phyloP scores from a whole-genome alignment of 2,797 vertebrate genomes.

The Enteromius trimaculatus region DNA sequence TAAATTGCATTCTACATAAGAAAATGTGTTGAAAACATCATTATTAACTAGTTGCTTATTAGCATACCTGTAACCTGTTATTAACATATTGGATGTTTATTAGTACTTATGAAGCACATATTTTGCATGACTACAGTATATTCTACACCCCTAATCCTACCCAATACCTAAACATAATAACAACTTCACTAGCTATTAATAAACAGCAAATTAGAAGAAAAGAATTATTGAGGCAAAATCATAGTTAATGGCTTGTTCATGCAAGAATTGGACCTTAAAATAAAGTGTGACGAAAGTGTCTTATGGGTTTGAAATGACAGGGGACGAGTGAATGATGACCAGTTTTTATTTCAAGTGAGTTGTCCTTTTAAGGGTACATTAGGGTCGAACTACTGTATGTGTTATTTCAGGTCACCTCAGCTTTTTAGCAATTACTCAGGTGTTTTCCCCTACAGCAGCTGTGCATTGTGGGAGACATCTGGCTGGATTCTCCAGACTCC shows the following conservation, averaged over 20 bases:
- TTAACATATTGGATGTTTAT: too few relatives aligned
- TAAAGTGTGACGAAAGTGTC: neutral
- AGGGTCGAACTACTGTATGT: neutral
- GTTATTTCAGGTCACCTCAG: constrained; percentile 1
- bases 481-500: constrained; percentile 17
- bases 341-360: neutral
- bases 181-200: too few relatives aligned
- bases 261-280: neutral
- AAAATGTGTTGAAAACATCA: neutral
- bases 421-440: constrained; percentile 33
- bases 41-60: too few relatives aligned
- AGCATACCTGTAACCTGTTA: too few relatives aligned
- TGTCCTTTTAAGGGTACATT: neutral
- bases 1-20: neutral
- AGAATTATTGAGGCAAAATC: too few relatives aligned
- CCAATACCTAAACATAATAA: too few relatives aligned
- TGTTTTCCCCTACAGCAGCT: constrained; percentile 35
- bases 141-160: too few relatives aligned
- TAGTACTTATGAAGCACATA: too few relatives aligned
- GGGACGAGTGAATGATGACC: neutral
- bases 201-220: too few relatives aligned
- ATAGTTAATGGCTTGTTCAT: neutral
- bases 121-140: too few relatives aligned
- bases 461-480: constrained; percentile 49
- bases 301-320: neutral